phyloP scores from a whole-genome alignment of 2,113 vertebrate genomes.

The Lagenorhynchus albirostris region DNA sequence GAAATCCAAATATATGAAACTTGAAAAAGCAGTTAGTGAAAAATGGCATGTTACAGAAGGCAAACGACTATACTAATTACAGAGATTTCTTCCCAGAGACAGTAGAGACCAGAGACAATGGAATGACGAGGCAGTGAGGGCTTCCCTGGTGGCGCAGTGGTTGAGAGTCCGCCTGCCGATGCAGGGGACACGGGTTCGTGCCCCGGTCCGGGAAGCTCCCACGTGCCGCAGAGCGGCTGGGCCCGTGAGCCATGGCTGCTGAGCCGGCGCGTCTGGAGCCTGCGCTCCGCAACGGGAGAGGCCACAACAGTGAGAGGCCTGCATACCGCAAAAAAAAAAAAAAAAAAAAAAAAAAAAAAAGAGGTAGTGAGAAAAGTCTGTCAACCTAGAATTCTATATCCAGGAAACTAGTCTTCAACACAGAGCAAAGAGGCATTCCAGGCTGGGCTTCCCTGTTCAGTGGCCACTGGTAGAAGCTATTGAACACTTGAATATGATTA shows the following conservation, averaged over 20 bases:
- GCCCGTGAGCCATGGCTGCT: too few species aligned
- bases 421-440: not conserved
- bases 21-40: not conserved
- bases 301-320: too few species aligned
- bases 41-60: not conserved
- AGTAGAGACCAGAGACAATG: not conserved
- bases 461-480: fast-evolving
- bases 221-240: too few species aligned
- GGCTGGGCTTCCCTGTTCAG: not conserved
- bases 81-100: not conserved
- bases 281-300: too few species aligned
- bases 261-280: too few species aligned
- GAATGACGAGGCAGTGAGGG: too few species aligned
- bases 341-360: fast-evolving
- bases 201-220: too few species aligned
- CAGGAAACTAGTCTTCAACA: not conserved
- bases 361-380: not conserved
- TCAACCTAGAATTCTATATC: not conserved
- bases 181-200: too few species aligned
- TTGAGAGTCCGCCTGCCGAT: too few species aligned
- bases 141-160: too few species aligned
- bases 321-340: too few species aligned
- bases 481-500: too few species aligned
- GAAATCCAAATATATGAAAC: not conserved
- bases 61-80: not conserved